Percentiles rank a stretch among this genome's conserved stretches.
phyloP scores from a whole-genome alignment of 2,113 vertebrate species.

The Falcunculus frontatus region DNA sequence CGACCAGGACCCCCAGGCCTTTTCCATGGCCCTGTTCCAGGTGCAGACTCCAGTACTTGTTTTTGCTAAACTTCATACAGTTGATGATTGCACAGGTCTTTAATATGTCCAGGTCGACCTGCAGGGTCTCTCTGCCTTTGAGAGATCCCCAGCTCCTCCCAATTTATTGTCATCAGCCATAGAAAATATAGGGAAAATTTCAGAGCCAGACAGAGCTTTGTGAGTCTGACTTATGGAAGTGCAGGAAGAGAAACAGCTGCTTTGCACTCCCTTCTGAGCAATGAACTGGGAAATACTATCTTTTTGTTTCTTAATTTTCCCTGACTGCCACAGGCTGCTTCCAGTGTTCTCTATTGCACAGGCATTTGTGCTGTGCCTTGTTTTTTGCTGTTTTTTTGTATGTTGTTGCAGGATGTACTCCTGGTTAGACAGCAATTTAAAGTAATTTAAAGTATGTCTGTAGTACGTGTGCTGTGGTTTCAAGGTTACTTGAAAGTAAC shows the following conservation, averaged over 20 bases:
- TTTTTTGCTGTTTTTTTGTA: not conserved
- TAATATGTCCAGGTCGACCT: not conserved
- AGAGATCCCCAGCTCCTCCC: not conserved
- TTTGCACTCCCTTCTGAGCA: not conserved
- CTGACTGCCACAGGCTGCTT: not conserved
- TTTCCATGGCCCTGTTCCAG: not conserved
- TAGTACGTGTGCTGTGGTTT: not conserved
- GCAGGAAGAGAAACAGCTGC: not conserved
- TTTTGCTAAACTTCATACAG: not conserved
- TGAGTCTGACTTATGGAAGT: not conserved
- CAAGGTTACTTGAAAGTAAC: no score
- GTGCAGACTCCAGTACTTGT: not conserved
- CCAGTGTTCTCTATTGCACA: not conserved
- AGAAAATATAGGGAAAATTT: not conserved
- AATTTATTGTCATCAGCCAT: not conserved
- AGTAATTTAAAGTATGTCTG: not conserved
- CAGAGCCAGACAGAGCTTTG: not conserved
- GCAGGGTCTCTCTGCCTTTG: not conserved
- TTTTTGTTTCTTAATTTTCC: not conserved
- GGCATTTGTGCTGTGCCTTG: not conserved
- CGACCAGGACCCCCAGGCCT: accelerated
- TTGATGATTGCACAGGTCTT: not conserved
- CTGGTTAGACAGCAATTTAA: not conserved
- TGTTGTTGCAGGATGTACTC: not conserved
- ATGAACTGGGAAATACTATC: not conserved